Conservation (phyloP, 2,113 vertebrate genomes). For the Catagonus wagneri region DNA sequence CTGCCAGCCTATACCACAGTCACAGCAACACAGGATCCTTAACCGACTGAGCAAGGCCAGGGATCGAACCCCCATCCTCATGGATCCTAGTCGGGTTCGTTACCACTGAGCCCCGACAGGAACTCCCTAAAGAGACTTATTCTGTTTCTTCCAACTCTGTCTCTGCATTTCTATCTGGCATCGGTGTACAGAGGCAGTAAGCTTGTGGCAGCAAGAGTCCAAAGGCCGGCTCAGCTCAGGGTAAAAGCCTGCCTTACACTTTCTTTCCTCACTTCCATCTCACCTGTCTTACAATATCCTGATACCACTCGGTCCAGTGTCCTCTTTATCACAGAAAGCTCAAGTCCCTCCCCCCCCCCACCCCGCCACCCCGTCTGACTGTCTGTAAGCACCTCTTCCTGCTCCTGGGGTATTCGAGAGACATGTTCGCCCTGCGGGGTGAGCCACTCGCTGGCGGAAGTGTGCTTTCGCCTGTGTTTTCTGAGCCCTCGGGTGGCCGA, state of each 20-base stretch:
- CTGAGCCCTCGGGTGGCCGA: fast-evolving
- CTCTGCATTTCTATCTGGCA: too few species aligned
- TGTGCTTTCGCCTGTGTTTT: fast-evolving
- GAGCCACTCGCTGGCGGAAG: background rate
- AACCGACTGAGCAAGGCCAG: too few species aligned
- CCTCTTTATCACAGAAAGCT: background rate
- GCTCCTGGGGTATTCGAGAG: fast-evolving
- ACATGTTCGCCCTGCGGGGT: fast-evolving
- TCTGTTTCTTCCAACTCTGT: too few species aligned
- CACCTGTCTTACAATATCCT: fast-evolving
- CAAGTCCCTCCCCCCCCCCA: too few species aligned
- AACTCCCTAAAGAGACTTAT: too few species aligned
- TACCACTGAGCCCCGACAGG: too few species aligned
- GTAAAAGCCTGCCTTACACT: background rate
- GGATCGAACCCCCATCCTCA: too few species aligned
- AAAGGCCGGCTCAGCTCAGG: background rate
- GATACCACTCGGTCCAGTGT: fast-evolving
- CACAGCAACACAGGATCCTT: too few species aligned
- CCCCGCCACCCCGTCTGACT: background rate
- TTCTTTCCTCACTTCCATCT: background rate
- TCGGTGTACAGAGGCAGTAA: too few species aligned
- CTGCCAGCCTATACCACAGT: too few species aligned
- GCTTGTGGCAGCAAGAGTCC: too few species aligned
- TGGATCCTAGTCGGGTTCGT: too few species aligned
- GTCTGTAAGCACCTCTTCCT: background rate